Base-by-base conservation (phyloP, 2,888 invertebrate species). In the Seira ritae region DNA sequence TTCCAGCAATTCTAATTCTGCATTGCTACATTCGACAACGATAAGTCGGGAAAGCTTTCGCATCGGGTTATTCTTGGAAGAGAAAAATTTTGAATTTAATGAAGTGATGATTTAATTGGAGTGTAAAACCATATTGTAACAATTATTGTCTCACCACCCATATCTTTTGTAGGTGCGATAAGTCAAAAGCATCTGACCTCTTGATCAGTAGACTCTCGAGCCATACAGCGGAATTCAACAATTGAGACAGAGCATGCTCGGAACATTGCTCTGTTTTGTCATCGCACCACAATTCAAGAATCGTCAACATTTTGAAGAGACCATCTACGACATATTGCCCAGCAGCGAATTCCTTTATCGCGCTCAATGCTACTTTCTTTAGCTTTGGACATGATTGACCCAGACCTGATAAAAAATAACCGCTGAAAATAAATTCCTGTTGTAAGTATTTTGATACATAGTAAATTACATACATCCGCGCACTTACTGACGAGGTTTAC, bases 291-390 rank as follows among this genome's bases (percentile, higher is more conserved):
- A 90, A 81, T 87, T 90, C 90, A 22, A 90, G 80, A 42, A 81
- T 83, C 0, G 82, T 67, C 8, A 88, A 72, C 66, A 78, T 67
- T 55, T 20, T 55, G 68, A 87, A 87, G 0, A 87, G 62, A 6
- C 62, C 73, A 4, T 80, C 76, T 8, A 80, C 66, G 10, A 50
- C 31, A 17, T 60, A 46, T 31, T 62, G 69, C 23, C 31, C 31
- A 15, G 50, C 72, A 3, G 88, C 87, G 77, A 87, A 90, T 20
- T 88, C 74, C 0, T 87, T 86, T 23, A 90, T 87, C 62, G 87
- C 89, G 65, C 90, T 90, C n/a, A 90, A 77, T 17, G 90, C 90
- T 74, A 91, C 80, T 86, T 90, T 90, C 67, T 88, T 84, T 12
- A 91, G 84, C 1, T 87, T 85, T 2, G 90, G 90, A 80, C 91